phyloP scores from a whole-genome alignment of 2,113 vertebrate genomes.

The Petaurus breviceps region DNA sequence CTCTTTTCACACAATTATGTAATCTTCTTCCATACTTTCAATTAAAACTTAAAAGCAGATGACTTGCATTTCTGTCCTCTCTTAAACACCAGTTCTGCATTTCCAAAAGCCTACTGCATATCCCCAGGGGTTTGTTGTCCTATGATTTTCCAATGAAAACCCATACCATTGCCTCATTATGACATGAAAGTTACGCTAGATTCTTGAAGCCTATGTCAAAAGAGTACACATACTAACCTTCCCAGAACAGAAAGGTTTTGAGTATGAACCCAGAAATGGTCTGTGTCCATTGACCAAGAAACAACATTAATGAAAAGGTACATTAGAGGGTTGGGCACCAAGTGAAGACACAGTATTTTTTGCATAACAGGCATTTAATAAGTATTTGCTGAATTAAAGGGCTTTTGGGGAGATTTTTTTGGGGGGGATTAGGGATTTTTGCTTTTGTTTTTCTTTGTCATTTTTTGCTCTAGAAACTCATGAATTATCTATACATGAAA shows the following conservation, averaged over 20 bases:
- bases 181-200: neutral
- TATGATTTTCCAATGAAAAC: neutral
- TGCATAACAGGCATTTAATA: neutral
- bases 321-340: neutral
- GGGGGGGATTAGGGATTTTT: no score
- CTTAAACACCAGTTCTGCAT: neutral
- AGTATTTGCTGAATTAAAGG: neutral
- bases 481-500: neutral
- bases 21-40: neutral
- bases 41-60: neutral
- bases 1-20: neutral
- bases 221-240: neutral
- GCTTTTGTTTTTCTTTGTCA: neutral
- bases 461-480: neutral
- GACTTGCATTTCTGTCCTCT: neutral
- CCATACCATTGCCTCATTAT: neutral
- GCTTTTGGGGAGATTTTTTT: neutral
- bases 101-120: neutral
- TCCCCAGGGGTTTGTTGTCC: neutral
- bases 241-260: neutral
- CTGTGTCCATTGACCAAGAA: neutral
- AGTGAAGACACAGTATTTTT: neutral
- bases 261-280: neutral
- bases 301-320: neutral
- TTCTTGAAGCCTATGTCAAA: neutral